Base-by-base conservation (phyloP, 2,888 invertebrate genomes). In the Pachydiplax longipennis region DNA sequence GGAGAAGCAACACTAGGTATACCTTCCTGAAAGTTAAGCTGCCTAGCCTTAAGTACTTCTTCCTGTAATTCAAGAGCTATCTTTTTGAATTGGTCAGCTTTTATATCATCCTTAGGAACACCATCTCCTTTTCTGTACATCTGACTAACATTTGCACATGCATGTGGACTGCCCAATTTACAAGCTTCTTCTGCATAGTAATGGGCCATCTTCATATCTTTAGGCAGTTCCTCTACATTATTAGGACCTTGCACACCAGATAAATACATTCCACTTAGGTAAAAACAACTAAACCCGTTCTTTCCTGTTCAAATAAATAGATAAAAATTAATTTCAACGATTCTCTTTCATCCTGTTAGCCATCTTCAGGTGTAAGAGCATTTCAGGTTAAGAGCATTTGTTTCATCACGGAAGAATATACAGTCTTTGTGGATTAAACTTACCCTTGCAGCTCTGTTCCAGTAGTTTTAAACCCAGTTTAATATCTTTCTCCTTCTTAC, bases 101-200 rank as follows among this genome's bases (percentile, higher is more conserved):
- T 94, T 91, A 96, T 95, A 90, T 94, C 93, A 94, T 97, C 96
- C 93, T 97, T 96, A 90, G 96, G 96, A 0, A 96, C 97, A 1
- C 98, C 98, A 92, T 98, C 97, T 22, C 98, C 98, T 93, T 96
- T 96, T 58, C 95, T 95, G 93, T 97, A 97, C 97, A 98, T 98
- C 93, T 97, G 96, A 93, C 98, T 97, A 0, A 99, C 95, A 94
- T 99, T 99, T 0, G 97, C 97, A 94, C 99, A 99, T 0, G 98
- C 97, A 93, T 97, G 97, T 93, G 98, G 96, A 93, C 98, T 97
- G 35, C 97, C 97, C 0, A 96, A 94, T 91, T 98, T 97, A 93
- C 99, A 99, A 0, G 97, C 97, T 93, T 96, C 97, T 91, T 95
- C 94, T 0, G 98, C 97, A 93, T 96, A 97, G 65, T 96, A 94